Conservation (phyloP, 2,888 invertebrate genomes). For the Acronicta leporina region DNA sequence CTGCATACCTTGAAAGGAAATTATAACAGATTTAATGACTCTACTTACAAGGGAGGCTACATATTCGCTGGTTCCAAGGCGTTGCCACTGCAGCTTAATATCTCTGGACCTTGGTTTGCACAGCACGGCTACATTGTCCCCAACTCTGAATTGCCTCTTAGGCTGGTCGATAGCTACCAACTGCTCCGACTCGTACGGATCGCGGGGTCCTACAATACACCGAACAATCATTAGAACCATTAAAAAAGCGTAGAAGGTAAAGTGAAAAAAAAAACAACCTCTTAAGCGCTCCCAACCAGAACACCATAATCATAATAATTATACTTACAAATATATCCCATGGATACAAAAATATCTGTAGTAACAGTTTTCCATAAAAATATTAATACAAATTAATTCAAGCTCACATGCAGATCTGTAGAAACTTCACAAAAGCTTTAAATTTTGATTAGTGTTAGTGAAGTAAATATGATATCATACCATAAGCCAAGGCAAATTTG, state of each 20-base stretch:
- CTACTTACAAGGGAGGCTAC: constrained; percentile 72
- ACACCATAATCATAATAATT: constrained; percentile 6
- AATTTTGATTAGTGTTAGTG: constrained; percentile 2
- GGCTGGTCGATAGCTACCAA: constrained; percentile 81
- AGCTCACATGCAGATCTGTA: constrained; percentile 45
- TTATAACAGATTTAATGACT: not conserved
- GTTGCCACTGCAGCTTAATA: constrained; percentile 68
- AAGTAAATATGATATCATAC: constrained; percentile 12
- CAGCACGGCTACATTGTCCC: constrained; percentile 76
- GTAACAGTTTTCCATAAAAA: constrained; percentile 7
- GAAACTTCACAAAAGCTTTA: constrained; percentile 28
- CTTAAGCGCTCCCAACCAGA: constrained; percentile 28
- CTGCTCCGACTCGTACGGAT: constrained; percentile 42
- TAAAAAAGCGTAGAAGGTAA: constrained; percentile 30
- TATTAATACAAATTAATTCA: constrained; percentile 14
- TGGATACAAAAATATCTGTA: not conserved
- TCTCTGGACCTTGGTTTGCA: constrained; percentile 67
- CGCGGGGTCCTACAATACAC: constrained; percentile 67
- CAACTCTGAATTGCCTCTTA: constrained; percentile 69
- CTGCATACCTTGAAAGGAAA: too few relatives aligned
- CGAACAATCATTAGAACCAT: constrained; percentile 17
- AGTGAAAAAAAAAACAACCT: not conserved
- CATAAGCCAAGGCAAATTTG: constrained; percentile 33
- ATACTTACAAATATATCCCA: constrained; percentile 42
- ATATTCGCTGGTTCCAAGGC: constrained; percentile 74